These are phyloP conservation scores for Tupaia chinensis DNA, from an alignment of 2,113 vertebrate species.

Conservation along the genomic window DNA sequence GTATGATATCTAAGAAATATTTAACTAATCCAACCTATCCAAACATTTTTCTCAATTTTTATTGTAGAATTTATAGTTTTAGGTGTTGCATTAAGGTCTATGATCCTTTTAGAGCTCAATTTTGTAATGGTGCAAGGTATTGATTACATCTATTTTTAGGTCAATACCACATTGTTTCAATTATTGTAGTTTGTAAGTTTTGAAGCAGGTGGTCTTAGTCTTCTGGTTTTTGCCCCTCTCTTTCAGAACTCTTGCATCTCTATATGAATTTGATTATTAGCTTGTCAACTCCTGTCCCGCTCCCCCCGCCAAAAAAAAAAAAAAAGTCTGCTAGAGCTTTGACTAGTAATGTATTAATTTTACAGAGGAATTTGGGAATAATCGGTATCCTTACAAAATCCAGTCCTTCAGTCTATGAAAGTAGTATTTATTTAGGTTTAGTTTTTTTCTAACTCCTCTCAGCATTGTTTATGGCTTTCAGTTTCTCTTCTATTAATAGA, in stretches of 20 bases:
- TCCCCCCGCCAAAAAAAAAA: neutral
- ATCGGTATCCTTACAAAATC: neutral
- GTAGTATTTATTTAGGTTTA: neutral
- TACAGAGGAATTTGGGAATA: neutral
- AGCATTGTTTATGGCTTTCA: neutral
- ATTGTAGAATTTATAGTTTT: constrained; percentile 3
- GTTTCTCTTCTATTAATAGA: neutral
- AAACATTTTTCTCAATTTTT: neutral
- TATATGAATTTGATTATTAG: neutral
- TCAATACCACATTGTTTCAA: neutral
- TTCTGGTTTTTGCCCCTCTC: neutral
- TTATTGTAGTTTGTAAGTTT: neutral
- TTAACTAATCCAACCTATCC: neutral
- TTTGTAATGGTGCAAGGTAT: neutral
- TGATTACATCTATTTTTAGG: neutral
- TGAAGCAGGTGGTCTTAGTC: neutral
- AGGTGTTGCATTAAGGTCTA: neutral
- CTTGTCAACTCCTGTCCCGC: neutral
- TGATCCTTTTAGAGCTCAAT: constrained; percentile 25
- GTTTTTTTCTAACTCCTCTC: constrained; percentile 10
- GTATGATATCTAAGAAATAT: neutral
- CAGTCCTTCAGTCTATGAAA: neutral
- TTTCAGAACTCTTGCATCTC: neutral
- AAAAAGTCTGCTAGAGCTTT: neutral
- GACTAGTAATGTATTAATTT: neutral